Evolutionary conservation across 2,113 vertebrate genomes (phyloP).

Genomic region (Chrysochloris asiatica): DNA sequence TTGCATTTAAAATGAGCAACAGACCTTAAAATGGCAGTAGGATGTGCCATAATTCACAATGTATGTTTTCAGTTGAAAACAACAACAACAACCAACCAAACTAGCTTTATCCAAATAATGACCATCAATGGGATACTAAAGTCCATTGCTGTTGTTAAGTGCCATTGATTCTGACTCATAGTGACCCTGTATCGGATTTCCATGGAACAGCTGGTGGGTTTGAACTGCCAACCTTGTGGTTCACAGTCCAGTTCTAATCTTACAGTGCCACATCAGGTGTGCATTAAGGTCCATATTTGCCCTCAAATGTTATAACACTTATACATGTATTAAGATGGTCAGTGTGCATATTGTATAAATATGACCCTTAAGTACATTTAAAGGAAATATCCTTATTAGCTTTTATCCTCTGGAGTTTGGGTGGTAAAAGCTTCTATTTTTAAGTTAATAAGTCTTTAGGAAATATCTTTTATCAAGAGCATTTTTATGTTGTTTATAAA

Average conservation of each 20-base stretch:
- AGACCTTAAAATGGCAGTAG: not conserved
- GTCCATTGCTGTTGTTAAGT: too few species aligned
- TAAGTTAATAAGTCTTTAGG: conserved; percentile 21
- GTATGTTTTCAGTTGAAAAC: not conserved
- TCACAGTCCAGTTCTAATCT: too few species aligned
- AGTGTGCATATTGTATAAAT: not conserved
- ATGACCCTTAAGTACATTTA: not conserved
- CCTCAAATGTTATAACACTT: not conserved
- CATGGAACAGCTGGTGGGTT: too few species aligned
- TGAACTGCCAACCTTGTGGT: too few species aligned
- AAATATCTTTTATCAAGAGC: not conserved
- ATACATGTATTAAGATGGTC: not conserved
- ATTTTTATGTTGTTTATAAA: conserved; percentile 2
- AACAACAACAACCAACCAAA: not conserved
- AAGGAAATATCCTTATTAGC: not conserved
- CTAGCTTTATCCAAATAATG: not conserved
- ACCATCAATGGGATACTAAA: not conserved
- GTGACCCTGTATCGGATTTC: too few species aligned
- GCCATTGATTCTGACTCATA: too few species aligned
- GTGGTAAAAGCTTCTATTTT: not conserved
- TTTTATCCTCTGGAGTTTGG: not conserved
- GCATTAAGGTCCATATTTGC: not conserved
- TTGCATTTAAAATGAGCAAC: not conserved
- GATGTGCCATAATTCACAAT: not conserved
- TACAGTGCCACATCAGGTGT: too few species aligned